Conservation (phyloP, 2,888 invertebrate genomes). For the Melanophora roralis region DNA sequence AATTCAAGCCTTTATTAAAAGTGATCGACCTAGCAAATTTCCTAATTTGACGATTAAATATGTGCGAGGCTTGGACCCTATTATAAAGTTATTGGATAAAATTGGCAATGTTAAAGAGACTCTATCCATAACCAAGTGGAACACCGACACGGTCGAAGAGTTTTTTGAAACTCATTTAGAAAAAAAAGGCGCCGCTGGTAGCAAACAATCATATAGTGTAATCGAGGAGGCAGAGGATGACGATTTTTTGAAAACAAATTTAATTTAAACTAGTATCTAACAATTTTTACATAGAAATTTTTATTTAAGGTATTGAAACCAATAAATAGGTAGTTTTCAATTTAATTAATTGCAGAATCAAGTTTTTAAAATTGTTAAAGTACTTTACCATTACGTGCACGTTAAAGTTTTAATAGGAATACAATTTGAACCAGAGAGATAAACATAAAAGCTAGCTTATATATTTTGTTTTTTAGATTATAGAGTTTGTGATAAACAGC, state of each 20-base stretch:
- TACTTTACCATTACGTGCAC: too few species aligned
- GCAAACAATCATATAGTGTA: conserved; percentile 73
- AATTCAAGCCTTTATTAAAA: conserved; percentile 98
- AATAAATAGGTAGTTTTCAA: too few species aligned
- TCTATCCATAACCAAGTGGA: conserved; percentile 98
- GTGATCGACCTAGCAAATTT: conserved; percentile 92
- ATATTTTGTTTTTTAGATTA: too few species aligned
- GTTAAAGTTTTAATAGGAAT: too few species aligned
- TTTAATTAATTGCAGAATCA: too few species aligned
- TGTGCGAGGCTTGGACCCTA: conserved; percentile 94
- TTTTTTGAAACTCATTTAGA: conserved; percentile 93
- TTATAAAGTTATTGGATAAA: conserved; percentile 92
- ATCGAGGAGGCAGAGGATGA: conserved; percentile 79
- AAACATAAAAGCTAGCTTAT: too few species aligned
- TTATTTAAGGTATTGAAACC: too few species aligned
- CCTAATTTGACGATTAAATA: conserved; percentile 95
- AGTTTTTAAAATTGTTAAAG: too few species aligned
- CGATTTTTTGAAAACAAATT: conserved; percentile 78
- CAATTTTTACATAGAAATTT: too few species aligned
- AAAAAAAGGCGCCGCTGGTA: conserved; percentile 69
- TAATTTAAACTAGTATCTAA: conserved; percentile 58
- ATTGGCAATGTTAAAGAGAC: conserved; percentile 90
- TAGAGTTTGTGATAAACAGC: too few species aligned
- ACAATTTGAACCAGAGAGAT: too few species aligned
- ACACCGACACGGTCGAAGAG: conserved; percentile 98